These are phyloP conservation scores for Pheosia gnoma DNA, from an alignment of 2,888 invertebrate species.

Conservation along the genomic window DNA sequence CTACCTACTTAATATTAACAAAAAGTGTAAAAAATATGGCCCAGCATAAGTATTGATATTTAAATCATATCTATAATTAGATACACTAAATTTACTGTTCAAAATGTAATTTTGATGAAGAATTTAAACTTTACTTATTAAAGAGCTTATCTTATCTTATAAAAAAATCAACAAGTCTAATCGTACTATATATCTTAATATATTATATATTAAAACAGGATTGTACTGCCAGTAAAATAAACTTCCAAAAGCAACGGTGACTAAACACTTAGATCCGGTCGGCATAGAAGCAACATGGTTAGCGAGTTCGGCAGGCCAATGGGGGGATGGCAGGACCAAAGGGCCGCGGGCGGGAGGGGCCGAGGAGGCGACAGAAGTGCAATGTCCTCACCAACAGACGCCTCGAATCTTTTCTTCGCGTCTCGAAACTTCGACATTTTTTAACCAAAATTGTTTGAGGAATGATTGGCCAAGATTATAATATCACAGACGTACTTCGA, in stretches of 20 bases:
- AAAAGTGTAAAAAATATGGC: too few species aligned
- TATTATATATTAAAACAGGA: slow-evolving; percentile 5
- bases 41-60: too few species aligned
- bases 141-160: too few species aligned
- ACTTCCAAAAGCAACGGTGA: slow-evolving; percentile 55
- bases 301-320: slow-evolving; percentile 74
- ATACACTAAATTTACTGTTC: too few species aligned
- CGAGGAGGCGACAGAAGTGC: slow-evolving; percentile 71
- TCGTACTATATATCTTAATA: neutral
- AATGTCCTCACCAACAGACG: slow-evolving; percentile 83
- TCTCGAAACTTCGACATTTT: slow-evolving; percentile 62
- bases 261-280: slow-evolving; percentile 80
- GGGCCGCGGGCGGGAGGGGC: slow-evolving; percentile 45
- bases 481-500: neutral
- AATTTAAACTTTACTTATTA: too few species aligned
- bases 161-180: too few species aligned
- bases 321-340: slow-evolving; percentile 70
- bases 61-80: too few species aligned
- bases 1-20: too few species aligned
- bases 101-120: too few species aligned
- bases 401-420: slow-evolving; percentile 59
- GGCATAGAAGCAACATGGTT: slow-evolving; percentile 64
- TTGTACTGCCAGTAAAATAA: slow-evolving; percentile 47
- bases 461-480: slow-evolving; percentile 39
- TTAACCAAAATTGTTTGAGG: slow-evolving; percentile 39